These are phyloP conservation scores for Lineus longissimus DNA, from an alignment of 1,140 invertebrate genomes.

Conservation along the genomic window DNA sequence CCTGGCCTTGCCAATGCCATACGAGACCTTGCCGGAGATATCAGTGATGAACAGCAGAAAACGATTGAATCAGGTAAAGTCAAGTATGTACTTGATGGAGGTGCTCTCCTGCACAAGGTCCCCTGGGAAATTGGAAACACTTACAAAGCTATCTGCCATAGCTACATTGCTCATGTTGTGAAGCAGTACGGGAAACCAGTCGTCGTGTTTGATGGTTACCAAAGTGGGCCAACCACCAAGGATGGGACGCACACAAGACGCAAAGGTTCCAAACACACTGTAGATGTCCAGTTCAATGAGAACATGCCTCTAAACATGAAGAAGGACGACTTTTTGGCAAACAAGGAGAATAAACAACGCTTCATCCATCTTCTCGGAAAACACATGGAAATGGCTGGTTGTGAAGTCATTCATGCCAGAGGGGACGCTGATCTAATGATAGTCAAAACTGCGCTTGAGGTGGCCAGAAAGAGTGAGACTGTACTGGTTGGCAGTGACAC, in stretches of 20 bases:
- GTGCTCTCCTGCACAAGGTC: neutral
- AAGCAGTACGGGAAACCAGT: neutral
- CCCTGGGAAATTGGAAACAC: neutral
- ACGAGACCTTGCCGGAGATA: too few species aligned
- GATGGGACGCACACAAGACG: neutral
- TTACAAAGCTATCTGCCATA: neutral
- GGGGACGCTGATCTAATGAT: conserved; percentile 25
- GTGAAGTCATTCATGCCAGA: conserved; percentile 10
- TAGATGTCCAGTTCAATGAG: neutral
- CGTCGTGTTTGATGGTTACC: conserved; percentile 3
- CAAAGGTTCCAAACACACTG: neutral
- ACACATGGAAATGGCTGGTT: conserved; percentile 8
- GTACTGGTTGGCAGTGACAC: conserved; percentile 24
- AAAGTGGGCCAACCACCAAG: neutral
- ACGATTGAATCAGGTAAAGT: neutral
- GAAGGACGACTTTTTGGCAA: conserved; percentile 20
- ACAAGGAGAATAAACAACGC: conserved; percentile 21
- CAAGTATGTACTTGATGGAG: neutral
- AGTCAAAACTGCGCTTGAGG: conserved; percentile 15
- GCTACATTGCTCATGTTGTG: neutral
- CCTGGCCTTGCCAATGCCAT: conserved; percentile 13
- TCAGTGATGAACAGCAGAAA: neutral
- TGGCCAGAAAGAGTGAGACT: neutral
- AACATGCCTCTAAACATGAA: neutral
- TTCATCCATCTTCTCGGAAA: conserved; percentile 19